Conservation (phyloP, 1,140 invertebrate species). For the Ceratosolen fusciceps region DNA sequence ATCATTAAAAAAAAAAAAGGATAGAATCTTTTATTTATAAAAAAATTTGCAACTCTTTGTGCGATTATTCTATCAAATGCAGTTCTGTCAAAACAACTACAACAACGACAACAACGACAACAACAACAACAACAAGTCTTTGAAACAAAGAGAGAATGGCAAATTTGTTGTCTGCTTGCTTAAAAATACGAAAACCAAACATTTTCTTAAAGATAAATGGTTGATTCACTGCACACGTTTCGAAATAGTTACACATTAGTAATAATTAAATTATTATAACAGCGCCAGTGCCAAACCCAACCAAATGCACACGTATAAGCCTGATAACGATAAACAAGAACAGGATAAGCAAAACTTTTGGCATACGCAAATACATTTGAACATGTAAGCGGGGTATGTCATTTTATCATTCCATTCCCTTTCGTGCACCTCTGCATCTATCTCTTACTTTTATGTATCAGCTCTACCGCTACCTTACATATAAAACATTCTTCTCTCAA, state of each 20-base stretch:
- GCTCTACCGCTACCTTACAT: constrained; percentile 34
- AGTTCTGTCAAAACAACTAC: constrained; percentile 28
- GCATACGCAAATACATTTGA: constrained; percentile 69
- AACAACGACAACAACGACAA: too few relatives aligned
- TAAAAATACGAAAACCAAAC: constrained; percentile 34
- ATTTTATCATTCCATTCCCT: constrained; percentile 56
- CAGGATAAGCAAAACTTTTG: constrained; percentile 71
- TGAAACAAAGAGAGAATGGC: constrained; percentile 33
- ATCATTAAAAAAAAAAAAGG: constrained; percentile 46
- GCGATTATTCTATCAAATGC: constrained; percentile 46
- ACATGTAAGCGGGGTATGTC: constrained; percentile 69
- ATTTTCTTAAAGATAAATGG: constrained; percentile 26
- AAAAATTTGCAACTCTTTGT: constrained; percentile 34
- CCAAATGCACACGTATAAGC: constrained; percentile 61
- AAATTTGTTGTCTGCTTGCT: constrained; percentile 38
- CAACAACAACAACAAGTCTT: constrained; percentile 39
- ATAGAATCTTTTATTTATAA: constrained; percentile 46
- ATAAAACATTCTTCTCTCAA: constrained; percentile 41
- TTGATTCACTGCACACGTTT: constrained; percentile 42
- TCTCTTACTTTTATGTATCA: constrained; percentile 27
- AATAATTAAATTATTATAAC: constrained; percentile 44
- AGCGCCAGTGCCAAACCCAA: constrained; percentile 56
- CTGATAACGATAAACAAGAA: constrained; percentile 71
- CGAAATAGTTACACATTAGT: constrained; percentile 46
- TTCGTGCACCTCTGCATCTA: constrained; percentile 50